Evolutionary conservation across 2,797 vertebrate species (phyloP), one percentile per base, ranked within the genome.

Genomic region (Poecilia picta): DNA sequence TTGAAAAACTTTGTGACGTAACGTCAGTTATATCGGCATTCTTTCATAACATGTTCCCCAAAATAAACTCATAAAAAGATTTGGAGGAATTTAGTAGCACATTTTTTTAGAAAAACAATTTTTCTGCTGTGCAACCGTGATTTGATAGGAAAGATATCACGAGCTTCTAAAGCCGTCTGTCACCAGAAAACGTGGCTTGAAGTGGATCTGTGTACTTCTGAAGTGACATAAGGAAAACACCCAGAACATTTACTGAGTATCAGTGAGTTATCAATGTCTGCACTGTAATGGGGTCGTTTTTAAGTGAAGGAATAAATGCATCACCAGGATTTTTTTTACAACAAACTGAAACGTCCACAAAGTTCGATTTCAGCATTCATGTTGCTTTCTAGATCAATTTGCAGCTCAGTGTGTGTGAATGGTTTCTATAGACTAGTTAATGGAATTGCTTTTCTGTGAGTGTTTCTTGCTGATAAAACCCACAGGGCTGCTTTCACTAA

Each of bases 391-490:
- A 41, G 55, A 83, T 87, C 25, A 41, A 83, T 87, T 79, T 83
- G 68, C 78, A 74, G 82, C 76, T 84, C 77, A 76, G n/a, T 76
- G 64, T 76, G 59, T 16, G 33, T 83, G 82, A 80, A 81, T 82
- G 78, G 72, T 75, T 84, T 87, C 68, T 77, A 74, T 86, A 80
- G 83, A 83, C 83, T 23, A 46, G 73, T 82, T 79, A 83, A 74
- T 82, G 85, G 80, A 77, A 78, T 80, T 15, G 70, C 81, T 80
- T 90, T 81, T 79, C 68, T 76, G 72, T 8, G 72, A 86, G 86
- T 92, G 91, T 92, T 88, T 33, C 68, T 76, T 82, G 78, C 88
- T 87, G 91, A 93, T 93, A 93, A 94, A 91, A 77, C 85, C 84
- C 77, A 74, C 41, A 64, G 83, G 76, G 82, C 76, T 25, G 39